Evolutionary conservation across 2,797 vertebrate genomes (phyloP).

Genomic region (Chlorospingus flavigularis): DNA sequence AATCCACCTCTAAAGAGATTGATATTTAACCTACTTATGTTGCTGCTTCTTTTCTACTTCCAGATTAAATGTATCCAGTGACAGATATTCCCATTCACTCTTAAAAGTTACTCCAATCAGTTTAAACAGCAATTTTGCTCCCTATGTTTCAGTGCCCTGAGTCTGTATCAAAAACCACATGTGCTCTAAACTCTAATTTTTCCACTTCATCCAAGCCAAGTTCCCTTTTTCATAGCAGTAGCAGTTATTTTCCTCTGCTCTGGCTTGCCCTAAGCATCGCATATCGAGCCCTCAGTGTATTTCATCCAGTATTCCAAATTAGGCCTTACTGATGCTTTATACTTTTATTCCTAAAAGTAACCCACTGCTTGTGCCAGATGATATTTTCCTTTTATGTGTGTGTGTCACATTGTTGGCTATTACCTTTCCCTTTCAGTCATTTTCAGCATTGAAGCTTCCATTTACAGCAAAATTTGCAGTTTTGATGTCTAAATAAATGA

Average conservation of each 20-base stretch:
- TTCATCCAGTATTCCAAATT: not conserved
- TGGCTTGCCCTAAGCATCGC: not conserved
- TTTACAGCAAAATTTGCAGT: not conserved
- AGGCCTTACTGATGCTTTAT: not conserved
- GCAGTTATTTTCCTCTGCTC: not conserved
- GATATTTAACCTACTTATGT: not conserved
- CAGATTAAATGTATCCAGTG: not conserved
- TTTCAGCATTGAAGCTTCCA: not conserved
- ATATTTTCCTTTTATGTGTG: not conserved
- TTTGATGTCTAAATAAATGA: not conserved
- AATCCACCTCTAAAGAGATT: not conserved
- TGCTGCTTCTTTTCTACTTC: not conserved
- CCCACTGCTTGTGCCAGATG: not conserved
- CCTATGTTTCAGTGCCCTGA: not conserved
- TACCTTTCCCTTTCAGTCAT: not conserved
- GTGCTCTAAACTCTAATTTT: not conserved
- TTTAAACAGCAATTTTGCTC: not conserved
- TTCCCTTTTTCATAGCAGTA: not conserved
- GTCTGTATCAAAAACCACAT: not conserved
- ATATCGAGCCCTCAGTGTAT: not conserved
- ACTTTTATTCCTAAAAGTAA: not conserved
- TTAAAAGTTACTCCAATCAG: not conserved
- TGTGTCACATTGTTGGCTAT: not conserved
- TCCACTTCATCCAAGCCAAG: not conserved
- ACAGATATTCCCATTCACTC: not conserved